These are phyloP conservation scores for Vannuccia rotundouncinata DNA, from an alignment of 2,888 invertebrate species.

Conservation along the genomic window DNA sequence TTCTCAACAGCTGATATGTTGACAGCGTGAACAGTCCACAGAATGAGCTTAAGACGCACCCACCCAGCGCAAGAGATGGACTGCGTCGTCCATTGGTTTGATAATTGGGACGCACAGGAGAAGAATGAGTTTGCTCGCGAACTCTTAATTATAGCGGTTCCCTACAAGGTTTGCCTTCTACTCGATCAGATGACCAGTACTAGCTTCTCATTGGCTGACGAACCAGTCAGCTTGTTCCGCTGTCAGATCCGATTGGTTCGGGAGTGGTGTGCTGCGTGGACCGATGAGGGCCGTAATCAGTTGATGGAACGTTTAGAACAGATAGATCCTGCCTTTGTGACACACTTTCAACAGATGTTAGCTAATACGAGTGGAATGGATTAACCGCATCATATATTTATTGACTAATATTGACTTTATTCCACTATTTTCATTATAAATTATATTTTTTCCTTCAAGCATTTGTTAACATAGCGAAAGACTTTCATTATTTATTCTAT, in stretches of 20 bases:
- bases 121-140: slow-evolving; percentile 6
- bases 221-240: slow-evolving; percentile 25
- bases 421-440: no score
- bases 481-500: no score
- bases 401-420: no score
- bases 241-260: slow-evolving; percentile 27
- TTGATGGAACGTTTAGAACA: slow-evolving; percentile 15
- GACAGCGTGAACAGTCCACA: no score
- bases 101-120: not conserved
- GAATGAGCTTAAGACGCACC: no score
- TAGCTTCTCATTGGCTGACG: not conserved
- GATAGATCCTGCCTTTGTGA: slow-evolving; percentile 12
- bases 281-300: not conserved
- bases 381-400: no score
- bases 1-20: no score
- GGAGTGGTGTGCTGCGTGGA: slow-evolving; percentile 11
- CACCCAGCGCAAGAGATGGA: slow-evolving; percentile 9
- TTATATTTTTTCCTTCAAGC: no score
- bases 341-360: slow-evolving; percentile 21
- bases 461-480: no score
- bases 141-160: slow-evolving; percentile 7
- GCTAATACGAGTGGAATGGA: slow-evolving; percentile 6
- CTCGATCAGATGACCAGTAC: not conserved
- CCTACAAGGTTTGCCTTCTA: not conserved
- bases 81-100: slow-evolving; percentile 28